Evolutionary conservation across 2,113 vertebrate genomes (phyloP).

Genomic region (Psephotus haematonotus): DNA sequence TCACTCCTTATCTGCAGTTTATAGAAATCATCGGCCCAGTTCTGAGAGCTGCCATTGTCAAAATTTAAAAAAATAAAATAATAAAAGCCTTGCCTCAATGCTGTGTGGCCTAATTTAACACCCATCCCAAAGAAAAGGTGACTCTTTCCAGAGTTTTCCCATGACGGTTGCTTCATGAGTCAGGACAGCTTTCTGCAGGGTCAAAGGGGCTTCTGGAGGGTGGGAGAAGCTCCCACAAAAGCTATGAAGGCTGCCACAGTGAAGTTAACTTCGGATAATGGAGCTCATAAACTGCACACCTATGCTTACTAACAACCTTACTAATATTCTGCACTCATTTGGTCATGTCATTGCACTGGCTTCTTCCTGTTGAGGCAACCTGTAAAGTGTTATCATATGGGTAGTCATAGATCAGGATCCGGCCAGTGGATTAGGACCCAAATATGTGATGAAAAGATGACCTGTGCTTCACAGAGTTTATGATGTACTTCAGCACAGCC

Average conservation of each 20-base stretch:
- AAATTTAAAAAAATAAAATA: background rate
- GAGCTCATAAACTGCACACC: background rate
- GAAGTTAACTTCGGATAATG: background rate
- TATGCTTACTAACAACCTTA: background rate
- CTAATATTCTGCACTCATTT: fast-evolving
- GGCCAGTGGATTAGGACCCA: background rate
- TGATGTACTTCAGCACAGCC: fast-evolving
- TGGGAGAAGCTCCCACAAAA: background rate
- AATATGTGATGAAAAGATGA: background rate
- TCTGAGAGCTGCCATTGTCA: background rate
- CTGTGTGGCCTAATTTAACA: background rate
- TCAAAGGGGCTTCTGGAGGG: background rate
- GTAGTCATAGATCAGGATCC: background rate
- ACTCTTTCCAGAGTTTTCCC: background rate
- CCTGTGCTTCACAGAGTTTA: background rate
- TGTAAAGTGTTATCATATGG: background rate
- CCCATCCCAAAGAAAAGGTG: background rate
- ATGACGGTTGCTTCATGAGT: background rate
- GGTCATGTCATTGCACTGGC: background rate
- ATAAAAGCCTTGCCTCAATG: background rate
- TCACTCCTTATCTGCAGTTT: background rate
- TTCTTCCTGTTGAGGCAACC: slow-evolving; percentile 3
- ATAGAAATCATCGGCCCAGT: background rate
- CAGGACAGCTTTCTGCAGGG: background rate
- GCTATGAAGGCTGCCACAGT: background rate